Percentiles rank a stretch among this genome's conserved stretches.
Conservation (phyloP, 2,797 vertebrate genomes). For the Myiothlypis chrysogaster region DNA sequence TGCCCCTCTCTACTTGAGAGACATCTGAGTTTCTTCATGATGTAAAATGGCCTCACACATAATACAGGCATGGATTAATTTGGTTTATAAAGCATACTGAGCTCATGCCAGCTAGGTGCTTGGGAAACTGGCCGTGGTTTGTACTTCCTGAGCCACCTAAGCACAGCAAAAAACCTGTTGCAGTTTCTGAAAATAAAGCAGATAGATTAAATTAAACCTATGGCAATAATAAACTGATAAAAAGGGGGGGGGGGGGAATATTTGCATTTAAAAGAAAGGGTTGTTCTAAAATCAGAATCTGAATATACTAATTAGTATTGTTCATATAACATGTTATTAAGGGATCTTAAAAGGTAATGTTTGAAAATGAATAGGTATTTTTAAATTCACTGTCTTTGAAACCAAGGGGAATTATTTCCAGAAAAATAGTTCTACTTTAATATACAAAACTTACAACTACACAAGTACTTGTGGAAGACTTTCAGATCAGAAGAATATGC, state of each 20-base stretch:
- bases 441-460: background rate
- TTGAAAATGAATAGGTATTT: background rate
- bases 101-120: background rate
- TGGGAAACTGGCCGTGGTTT: background rate
- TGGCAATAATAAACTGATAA: background rate
- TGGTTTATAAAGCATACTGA: background rate
- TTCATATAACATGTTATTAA: background rate
- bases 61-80: background rate
- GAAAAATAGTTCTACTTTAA: background rate
- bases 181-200: background rate
- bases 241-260: rapidly evolving
- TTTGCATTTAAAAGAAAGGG: background rate
- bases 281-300: background rate
- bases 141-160: background rate
- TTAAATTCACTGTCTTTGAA: background rate
- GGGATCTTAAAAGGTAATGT: background rate
- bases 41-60: background rate
- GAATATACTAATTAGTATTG: background rate
- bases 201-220: background rate
- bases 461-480: background rate
- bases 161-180: background rate
- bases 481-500: background rate
- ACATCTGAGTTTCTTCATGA: background rate
- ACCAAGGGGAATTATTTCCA: background rate
- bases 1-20: background rate